Conservation (phyloP, 2,888 invertebrate species). For the Galerucella nymphaeae region DNA sequence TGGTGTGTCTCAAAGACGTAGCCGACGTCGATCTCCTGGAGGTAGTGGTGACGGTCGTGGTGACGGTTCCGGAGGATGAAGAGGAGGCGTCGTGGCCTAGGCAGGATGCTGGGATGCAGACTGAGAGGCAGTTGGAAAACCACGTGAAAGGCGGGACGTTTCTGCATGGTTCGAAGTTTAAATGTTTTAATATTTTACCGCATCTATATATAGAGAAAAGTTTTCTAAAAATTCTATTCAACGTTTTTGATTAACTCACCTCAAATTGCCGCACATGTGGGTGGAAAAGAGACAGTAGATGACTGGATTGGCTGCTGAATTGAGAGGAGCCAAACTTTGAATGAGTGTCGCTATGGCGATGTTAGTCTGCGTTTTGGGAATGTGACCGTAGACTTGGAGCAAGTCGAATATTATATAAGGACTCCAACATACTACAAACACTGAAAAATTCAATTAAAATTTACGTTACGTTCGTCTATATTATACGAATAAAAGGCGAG, state of each 20-base stretch:
- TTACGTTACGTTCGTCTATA: conserved; percentile 3
- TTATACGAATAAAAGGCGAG: neutral
- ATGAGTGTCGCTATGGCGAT: conserved; percentile 92
- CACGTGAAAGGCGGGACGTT: conserved; percentile 78
- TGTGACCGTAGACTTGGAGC: conserved; percentile 88
- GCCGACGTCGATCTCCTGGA: conserved; percentile 61
- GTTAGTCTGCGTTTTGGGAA: conserved; percentile 83
- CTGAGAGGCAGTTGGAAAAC: conserved; percentile 70
- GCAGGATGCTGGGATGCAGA: conserved; percentile 60
- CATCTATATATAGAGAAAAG: conserved; percentile 53
- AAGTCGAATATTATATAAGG: conserved; percentile 95
- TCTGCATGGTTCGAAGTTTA: conserved; percentile 63
- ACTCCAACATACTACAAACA: conserved; percentile 95
- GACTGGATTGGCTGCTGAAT: conserved; percentile 94
- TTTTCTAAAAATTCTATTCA: neutral
- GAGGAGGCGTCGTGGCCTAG: conserved; percentile 56
- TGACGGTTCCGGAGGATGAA: conserved; percentile 57
- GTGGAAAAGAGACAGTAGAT: conserved; percentile 96
- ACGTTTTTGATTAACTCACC: conserved; percentile 69
- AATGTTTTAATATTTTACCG: conserved; percentile 58
- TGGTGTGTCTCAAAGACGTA: conserved; percentile 60
- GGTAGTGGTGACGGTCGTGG: conserved; percentile 61
- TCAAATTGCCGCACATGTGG: conserved; percentile 86
- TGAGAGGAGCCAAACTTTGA: conserved; percentile 91
- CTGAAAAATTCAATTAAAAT: conserved; percentile 65